Evolutionary conservation across 2,797 vertebrate species (phyloP).

Genomic region (Sebastes vulpes): DNA sequence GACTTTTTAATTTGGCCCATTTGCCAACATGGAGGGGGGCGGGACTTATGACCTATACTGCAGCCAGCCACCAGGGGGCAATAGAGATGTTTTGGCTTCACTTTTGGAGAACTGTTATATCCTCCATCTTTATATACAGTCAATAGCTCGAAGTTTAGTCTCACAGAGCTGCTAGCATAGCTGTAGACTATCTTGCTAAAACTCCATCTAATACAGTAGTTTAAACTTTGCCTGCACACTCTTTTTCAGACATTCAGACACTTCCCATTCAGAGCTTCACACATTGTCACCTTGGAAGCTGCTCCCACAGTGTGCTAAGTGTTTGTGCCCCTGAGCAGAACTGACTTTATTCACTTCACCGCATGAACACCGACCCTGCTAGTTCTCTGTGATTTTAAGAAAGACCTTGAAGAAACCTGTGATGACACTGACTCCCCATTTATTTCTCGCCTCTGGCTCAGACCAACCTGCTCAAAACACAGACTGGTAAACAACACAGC

Average conservation of each 20-base stretch:
- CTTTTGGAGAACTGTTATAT: too few species aligned
- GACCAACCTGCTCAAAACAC: constrained; percentile 15
- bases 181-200: not conserved
- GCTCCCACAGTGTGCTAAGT: not conserved
- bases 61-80: too few species aligned
- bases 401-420: constrained; percentile 8
- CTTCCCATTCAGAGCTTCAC: not conserved
- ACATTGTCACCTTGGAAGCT: not conserved
- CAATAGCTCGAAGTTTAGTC: not conserved
- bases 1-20: too few species aligned
- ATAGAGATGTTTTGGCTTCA: too few species aligned
- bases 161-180: not conserved
- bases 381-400: not conserved
- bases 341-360: not conserved
- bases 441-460: not conserved
- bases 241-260: not conserved
- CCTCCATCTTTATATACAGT: too few species aligned
- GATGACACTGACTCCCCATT: constrained; percentile 30
- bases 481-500: constrained; percentile 10
- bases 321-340: not conserved
- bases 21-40: too few species aligned
- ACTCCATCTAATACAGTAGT: not conserved
- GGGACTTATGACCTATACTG: too few species aligned
- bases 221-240: not conserved
- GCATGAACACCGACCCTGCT: not conserved